Evolutionary conservation across 2,113 vertebrate species (phyloP).

Genomic region (Oriolus oriolus): DNA sequence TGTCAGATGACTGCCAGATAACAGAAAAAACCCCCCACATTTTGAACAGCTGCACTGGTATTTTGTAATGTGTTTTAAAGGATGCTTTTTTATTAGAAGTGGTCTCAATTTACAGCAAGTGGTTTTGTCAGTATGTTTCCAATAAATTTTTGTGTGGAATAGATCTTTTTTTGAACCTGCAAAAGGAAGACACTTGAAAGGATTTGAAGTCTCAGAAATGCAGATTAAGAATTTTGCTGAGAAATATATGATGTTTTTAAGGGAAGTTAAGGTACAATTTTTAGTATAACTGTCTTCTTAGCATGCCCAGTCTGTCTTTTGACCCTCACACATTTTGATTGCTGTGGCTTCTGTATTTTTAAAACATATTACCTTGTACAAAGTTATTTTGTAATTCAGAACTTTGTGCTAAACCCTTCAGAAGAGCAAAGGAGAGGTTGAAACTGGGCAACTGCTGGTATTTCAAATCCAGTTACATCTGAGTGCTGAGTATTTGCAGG

Average conservation of each 20-base stretch:
- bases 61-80: conserved; percentile 43
- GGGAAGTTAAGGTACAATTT: not conserved
- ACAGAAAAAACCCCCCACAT: not conserved
- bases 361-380: not conserved
- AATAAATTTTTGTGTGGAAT: not conserved
- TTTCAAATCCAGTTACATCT: not conserved
- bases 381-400: not conserved
- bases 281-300: not conserved
- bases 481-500: not conserved
- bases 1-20: not conserved
- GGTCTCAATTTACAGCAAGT: not conserved
- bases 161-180: not conserved
- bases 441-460: not conserved
- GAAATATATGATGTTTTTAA: not conserved
- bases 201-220: not conserved
- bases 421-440: not conserved
- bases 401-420: not conserved
- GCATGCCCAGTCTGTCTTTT: not conserved
- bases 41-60: conserved; percentile 17
- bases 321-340: not conserved
- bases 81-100: conserved; percentile 48
- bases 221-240: not conserved
- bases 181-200: not conserved
- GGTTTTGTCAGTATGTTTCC: not conserved
- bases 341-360: not conserved